phyloP scores from a whole-genome alignment of 2,113 vertebrate genomes.

The Tenebrosternarchus preto region DNA sequence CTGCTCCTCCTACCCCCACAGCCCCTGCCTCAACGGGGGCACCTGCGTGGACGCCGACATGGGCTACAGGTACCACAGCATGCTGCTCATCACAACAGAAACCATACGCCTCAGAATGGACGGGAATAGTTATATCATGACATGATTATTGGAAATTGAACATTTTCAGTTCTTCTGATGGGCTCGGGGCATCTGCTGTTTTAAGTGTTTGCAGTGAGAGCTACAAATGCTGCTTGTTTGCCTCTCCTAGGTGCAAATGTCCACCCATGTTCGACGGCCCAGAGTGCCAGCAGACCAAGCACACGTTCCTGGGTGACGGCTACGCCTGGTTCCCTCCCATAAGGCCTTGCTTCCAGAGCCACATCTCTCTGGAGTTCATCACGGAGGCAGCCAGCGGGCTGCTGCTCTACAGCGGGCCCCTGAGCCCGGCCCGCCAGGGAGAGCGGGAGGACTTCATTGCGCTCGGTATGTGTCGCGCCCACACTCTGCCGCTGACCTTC shows the following conservation, averaged over 20 bases:
- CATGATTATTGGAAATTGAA: too few relatives aligned
- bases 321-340: slow-evolving; percentile 89
- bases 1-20: slow-evolving; percentile 77
- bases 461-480: slow-evolving; percentile 79
- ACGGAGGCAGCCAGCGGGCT: slow-evolving; percentile 79
- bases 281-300: slow-evolving; percentile 86
- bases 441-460: slow-evolving; percentile 80
- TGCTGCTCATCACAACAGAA: not conserved
- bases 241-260: slow-evolving; percentile 78
- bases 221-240: not conserved
- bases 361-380: slow-evolving; percentile 85
- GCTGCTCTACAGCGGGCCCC: slow-evolving; percentile 82
- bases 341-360: slow-evolving; percentile 82
- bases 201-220: too few relatives aligned
- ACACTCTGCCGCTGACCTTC: not conserved
- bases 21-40: slow-evolving; percentile 85
- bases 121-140: not conserved
- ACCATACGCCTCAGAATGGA: not conserved
- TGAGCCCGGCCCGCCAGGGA: slow-evolving; percentile 62
- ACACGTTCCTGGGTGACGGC: slow-evolving; percentile 79
- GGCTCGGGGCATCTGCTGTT: too few relatives aligned
- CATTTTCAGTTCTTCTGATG: too few relatives aligned
- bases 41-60: slow-evolving; percentile 79
- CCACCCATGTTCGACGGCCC: slow-evolving; percentile 81
- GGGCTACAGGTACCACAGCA: slow-evolving; percentile 79